Conservation (phyloP, 2,888 invertebrate genomes). For the Apotomis betuletana region DNA sequence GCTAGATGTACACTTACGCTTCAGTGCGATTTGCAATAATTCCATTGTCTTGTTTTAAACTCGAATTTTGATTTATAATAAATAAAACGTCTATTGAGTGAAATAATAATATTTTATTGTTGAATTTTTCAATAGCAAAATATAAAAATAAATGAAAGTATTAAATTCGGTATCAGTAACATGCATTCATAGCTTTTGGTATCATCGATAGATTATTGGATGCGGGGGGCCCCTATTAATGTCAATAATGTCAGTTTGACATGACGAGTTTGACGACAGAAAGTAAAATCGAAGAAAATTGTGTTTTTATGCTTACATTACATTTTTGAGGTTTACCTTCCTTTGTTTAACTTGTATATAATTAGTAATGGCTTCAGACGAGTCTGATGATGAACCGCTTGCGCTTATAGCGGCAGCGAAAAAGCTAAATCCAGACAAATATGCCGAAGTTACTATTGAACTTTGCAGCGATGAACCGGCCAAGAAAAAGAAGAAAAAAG, state of each 20-base stretch:
- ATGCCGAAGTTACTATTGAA: slow-evolving; percentile 42
- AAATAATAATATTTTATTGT: too few relatives aligned
- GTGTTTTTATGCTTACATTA: not conserved
- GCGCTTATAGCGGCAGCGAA: slow-evolving; percentile 70
- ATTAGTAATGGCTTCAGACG: slow-evolving; percentile 62
- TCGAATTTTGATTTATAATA: not conserved
- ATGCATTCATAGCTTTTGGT: slow-evolving; percentile 2
- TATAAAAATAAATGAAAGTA: too few relatives aligned
- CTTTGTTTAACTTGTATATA: not conserved
- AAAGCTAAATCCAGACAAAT: slow-evolving; percentile 55
- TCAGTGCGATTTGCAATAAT: not conserved
- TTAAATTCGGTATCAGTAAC: not conserved
- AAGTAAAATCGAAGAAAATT: not conserved
- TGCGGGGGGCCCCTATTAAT: slow-evolving; percentile 1
- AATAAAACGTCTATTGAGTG: not conserved
- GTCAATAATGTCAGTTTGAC: slow-evolving; percentile 14
- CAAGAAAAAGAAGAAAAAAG: slow-evolving; percentile 55
- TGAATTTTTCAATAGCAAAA: too few relatives aligned
- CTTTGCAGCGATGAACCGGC: slow-evolving; percentile 45
- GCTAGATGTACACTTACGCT: not conserved
- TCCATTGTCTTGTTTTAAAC: not conserved
- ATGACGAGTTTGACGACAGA: too few relatives aligned
- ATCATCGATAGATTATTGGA: slow-evolving; percentile 26
- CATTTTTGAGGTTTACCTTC: slow-evolving; percentile 8
- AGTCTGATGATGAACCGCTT: slow-evolving; percentile 78